Evolutionary conservation across 1,140 invertebrate species (phyloP).

Genomic region (Atta texana): DNA sequence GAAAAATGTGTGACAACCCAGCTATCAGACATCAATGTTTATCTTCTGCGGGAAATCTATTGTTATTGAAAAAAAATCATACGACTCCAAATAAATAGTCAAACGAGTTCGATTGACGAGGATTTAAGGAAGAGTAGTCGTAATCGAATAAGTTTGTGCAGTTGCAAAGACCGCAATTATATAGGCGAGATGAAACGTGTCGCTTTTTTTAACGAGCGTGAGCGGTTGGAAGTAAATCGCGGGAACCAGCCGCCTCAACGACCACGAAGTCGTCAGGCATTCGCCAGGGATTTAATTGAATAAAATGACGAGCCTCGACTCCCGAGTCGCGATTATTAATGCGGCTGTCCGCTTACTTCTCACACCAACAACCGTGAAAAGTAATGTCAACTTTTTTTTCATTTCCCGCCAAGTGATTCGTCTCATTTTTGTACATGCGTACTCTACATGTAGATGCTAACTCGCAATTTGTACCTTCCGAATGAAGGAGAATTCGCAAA

Average conservation of each 20-base stretch:
- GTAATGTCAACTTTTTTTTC: slow-evolving; percentile 40
- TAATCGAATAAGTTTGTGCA: neutral
- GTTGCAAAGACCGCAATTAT: neutral
- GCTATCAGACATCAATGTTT: neutral
- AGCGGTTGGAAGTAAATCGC: slow-evolving; percentile 40
- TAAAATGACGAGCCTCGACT: slow-evolving; percentile 53
- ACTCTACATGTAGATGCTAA: slow-evolving; percentile 10
- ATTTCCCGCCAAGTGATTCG: slow-evolving; percentile 19
- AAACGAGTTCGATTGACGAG: neutral
- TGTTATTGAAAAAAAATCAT: neutral
- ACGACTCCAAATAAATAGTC: neutral
- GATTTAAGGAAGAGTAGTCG: neutral
- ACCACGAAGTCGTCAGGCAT: slow-evolving; percentile 12
- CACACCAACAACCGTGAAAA: slow-evolving; percentile 34
- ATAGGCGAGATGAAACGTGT: neutral
- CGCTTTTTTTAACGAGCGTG: slow-evolving; percentile 22
- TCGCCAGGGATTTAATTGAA: slow-evolving; percentile 61
- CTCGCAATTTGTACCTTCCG: slow-evolving; percentile 27
- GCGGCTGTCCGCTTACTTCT: slow-evolving; percentile 20
- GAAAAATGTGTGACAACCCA: too few relatives aligned
- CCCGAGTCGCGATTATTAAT: slow-evolving; percentile 61
- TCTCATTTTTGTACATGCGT: neutral
- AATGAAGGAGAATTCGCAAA: neutral
- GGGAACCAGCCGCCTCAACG: neutral
- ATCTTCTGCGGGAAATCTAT: neutral